Evolutionary conservation across 1,140 invertebrate genomes (phyloP).

Genomic region (Drosophila saltans): DNA sequence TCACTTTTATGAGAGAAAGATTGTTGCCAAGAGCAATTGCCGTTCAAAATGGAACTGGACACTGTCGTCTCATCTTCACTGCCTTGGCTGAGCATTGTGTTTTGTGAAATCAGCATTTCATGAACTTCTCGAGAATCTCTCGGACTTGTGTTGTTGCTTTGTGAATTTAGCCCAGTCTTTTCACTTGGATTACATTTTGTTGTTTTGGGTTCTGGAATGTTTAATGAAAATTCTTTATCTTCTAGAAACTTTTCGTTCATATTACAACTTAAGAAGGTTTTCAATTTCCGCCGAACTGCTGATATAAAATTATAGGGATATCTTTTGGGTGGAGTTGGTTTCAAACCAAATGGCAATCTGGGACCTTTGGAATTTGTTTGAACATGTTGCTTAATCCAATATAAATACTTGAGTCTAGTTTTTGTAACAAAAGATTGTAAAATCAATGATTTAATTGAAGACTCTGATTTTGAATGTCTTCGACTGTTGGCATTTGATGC

Average conservation of each 20-base stretch:
- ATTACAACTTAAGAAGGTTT: not conserved
- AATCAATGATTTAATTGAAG: not conserved
- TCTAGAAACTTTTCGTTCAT: not conserved
- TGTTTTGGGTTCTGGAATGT: conserved; percentile 1
- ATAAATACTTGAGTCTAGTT: conserved; percentile 1
- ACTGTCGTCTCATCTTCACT: conserved; percentile 4
- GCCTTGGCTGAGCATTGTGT: not conserved
- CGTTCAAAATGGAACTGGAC: conserved; percentile 2
- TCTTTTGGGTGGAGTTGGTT: not conserved
- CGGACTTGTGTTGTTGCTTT: not conserved
- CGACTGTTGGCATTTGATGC: not conserved
- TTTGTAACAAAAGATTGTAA: conserved; percentile 3
- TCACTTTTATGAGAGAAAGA: not conserved
- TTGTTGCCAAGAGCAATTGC: conserved; percentile 4
- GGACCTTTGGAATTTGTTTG: not conserved
- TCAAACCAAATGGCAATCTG: not conserved
- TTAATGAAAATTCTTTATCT: not conserved
- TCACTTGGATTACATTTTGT: not conserved
- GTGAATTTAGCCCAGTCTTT: not conserved
- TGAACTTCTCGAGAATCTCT: not conserved
- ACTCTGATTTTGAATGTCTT: not conserved
- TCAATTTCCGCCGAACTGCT: not conserved
- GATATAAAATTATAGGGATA: conserved; percentile 3
- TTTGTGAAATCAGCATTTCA: conserved; percentile 8
- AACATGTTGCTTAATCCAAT: conserved; percentile 2